Percentiles rank a stretch among this genome's conserved stretches.
phyloP scores from a whole-genome alignment of 2,113 vertebrate genomes.

The Excalfactoria chinensis region DNA sequence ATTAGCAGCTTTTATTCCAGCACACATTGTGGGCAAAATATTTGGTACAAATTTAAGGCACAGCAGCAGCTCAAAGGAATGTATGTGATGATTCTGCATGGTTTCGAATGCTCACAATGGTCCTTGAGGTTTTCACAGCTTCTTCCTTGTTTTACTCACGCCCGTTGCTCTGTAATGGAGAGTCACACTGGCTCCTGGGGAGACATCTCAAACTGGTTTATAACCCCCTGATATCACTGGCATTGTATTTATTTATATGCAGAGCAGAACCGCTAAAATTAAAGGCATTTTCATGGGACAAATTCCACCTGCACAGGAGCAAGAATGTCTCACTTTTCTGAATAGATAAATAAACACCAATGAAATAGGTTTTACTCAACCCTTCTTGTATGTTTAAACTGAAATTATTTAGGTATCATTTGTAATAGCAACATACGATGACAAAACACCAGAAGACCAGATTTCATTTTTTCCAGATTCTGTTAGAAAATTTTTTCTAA shows the following conservation, averaged over 20 bases:
- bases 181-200: not conserved
- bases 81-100: accelerated
- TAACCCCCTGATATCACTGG: not conserved
- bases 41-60: not conserved
- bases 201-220: not conserved
- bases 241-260: accelerated
- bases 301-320: not conserved
- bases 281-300: not conserved
- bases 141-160: not conserved
- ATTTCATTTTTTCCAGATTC: not conserved
- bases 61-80: not conserved
- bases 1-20: not conserved
- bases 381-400: not conserved
- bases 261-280: not conserved
- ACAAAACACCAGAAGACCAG: not conserved
- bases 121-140: not conserved
- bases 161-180: not conserved
- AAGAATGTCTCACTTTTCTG: not conserved
- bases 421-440: not conserved
- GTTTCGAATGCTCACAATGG: not conserved
- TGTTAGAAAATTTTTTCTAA: no score
- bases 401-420: not conserved
- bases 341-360: not conserved
- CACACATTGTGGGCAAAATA: not conserved
- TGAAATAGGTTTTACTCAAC: not conserved